Evolutionary conservation across 2,888 invertebrate species (phyloP), one percentile per base, ranked within the genome.

Genomic region (Anticlea derivata): DNA sequence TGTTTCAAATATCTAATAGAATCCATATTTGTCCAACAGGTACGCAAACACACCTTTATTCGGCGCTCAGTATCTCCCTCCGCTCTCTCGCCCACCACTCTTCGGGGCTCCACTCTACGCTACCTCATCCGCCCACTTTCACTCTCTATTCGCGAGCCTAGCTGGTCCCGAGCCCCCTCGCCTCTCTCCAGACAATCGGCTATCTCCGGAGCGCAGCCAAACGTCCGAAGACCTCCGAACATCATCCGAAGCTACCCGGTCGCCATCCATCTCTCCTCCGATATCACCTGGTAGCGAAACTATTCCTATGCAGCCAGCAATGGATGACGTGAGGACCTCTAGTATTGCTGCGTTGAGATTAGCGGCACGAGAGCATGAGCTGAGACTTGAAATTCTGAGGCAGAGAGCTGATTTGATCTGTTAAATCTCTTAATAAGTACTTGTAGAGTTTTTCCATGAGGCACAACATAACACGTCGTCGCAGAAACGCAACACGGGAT

Each of bases 281-380:
- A 90, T 89, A 61, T 89, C 87, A n/a, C 90, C 90, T 0, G 89
- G 88, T 0, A 83, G 83, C 63, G 88, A 87, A 63, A 88, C 92
- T 12, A 83, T 92, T 44, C 86, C 87, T 23, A 72, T 86, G 68
- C 68, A 89, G 27, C 93, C 93, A 3, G 64, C 51, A 54, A 68
- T 78, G 57, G 90, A 89, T 23, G 97, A 97, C 75, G 92, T 96
- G n/a, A 91, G 96, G 63, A 95, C 94, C 61, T 96, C 96, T 7
- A 97, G 97, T 72, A 97, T 97, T 64, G 97, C 97, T 0, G 95
- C 96, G 0, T 87, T 98, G 50, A 91, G 98, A 63, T 84, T 97
- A 39, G 97, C 97, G 67, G 98, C 98, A 0, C 91, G 97, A 24
- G 97, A 98, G 75, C 97, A 97, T 80, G 97, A 97, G 80, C 85